Evolutionary conservation across 2,797 vertebrate species (phyloP), one percentile per base, ranked within the genome.

Genomic region (Myotis vivesi): DNA sequence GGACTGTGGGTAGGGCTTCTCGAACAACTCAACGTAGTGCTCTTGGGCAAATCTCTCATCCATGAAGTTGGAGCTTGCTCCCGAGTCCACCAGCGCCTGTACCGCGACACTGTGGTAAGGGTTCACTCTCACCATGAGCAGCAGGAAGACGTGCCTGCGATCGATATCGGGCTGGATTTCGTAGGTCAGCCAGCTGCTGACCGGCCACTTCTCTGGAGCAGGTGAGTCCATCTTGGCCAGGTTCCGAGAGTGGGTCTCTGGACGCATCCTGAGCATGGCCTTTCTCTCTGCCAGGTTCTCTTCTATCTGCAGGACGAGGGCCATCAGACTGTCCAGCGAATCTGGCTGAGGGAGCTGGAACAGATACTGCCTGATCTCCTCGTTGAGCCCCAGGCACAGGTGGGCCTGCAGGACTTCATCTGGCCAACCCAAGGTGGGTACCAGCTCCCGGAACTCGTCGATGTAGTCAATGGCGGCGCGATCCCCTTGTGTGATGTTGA

Each of bases 331-430:
- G 15, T 94, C 33, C 55, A 97, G 95, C 4, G 82, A 95, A 0
- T 92, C 66, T 0, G 97, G 96, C 88, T 96, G 95, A 0, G 96
- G 96, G 25, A 97, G 57, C 8, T 96, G 92, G 66, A 96, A 97
- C n/a, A 97, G 95, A 10, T 92, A 96, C 3, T 84, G 92, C 71
- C 96, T 57, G 96, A 97, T 96, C 0, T 97, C 96, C 12, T 97
- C 96, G 0, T 84, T 95, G 75, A 97, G 96, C 9, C 97, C 97
- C 17, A 96, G 96, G 95, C 97, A 97, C 49, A 97, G 90, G 75
- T 97, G 97, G 41, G 97, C 96, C 82, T 97, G 96, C 73, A 97
- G 94, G 62, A 97, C 97, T 7, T 97, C 96, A 0, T 97, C 97
- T 0, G 96, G 82, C 97, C 97, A 97, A 82, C 94, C 64, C 71